These are phyloP conservation scores for Clarias batrachus DNA, from an alignment of 2,113 vertebrate species.

Conservation along the genomic window DNA sequence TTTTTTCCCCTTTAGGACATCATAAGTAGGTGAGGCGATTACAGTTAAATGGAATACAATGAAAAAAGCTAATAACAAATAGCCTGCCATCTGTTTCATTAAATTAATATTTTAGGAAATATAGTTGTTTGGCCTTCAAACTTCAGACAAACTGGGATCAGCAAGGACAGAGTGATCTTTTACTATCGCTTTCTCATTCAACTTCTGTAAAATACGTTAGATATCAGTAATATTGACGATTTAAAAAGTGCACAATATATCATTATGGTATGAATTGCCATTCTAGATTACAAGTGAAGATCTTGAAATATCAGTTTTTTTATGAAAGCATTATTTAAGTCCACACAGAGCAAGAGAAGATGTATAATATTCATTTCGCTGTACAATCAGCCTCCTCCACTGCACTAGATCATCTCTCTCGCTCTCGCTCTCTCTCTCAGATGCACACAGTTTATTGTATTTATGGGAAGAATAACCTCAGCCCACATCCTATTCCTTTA, in stretches of 20 bases:
- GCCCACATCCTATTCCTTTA: constrained; percentile 28
- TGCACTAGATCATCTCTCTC: constrained; percentile 7
- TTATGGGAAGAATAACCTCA: constrained; percentile 33
- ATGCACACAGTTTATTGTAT: constrained; percentile 35
- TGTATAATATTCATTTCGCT: constrained; percentile 33
- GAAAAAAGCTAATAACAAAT: neutral
- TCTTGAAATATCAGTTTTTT: neutral
- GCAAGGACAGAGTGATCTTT: neutral
- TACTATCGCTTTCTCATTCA: neutral
- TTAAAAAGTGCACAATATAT: neutral
- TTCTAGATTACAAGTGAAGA: neutral
- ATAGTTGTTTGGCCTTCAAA: neutral
- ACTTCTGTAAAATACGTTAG: neutral
- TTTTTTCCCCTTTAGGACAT: neutral
- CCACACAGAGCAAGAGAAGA: constrained; percentile 1
- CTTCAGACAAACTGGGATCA: neutral
- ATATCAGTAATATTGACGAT: neutral
- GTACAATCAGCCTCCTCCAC: constrained; percentile 10
- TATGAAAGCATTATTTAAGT: constrained; percentile 21
- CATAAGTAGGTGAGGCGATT: neutral
- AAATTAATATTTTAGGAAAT: neutral
- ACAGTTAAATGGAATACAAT: neutral
- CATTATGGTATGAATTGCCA: neutral
- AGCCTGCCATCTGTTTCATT: neutral
- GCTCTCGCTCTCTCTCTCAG: neutral